Evolutionary conservation across 2,113 vertebrate species (phyloP), one percentile per base, ranked within the genome.

Genomic region (Aldabrachelys gigantea): DNA sequence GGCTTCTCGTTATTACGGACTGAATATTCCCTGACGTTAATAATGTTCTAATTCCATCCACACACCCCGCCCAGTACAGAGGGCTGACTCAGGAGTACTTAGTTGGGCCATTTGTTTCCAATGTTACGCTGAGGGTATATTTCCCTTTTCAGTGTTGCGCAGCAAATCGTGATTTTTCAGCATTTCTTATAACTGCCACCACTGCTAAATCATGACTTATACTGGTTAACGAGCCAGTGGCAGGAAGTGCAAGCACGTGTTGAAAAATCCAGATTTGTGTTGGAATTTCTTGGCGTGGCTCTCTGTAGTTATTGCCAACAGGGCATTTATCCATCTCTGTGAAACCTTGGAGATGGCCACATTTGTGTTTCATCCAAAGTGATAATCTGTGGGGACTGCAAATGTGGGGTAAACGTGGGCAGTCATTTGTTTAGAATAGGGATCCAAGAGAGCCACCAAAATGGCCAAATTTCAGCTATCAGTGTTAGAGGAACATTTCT

Each of bases 381-480:
- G 3, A 4, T 49, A 16, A 87, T 82, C 81, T 89, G 75, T 65
- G 57, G 35, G 76, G 47, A 31, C 21, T 27, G 41, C 0, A 8
- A 59, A 79, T 80, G 16, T 85, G 38, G 83, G 1, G 35, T 52
- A 75, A 84, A 76, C 8, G 6, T 4, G 9, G 49, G 52, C 22
- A 80, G 82, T 80, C 69, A 75, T 27, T 80, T 38, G 27, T 83
- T 85, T 90, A 82, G 65, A 69, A 82, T 81, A 62, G 85, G 31
- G 78, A 54, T 31, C 21, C 2, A 24, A 38, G 78, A 31, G 91
- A 93, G n/a, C 47, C 31, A 84, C 3, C 76, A 79, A 79, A 83
- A 8, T 6, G 41, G 80, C n/a, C 50, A 27, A 2, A 0, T 87
- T 84, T 49, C 41, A 76, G 89, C 27, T 80, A 24, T 52, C 19